These are phyloP conservation scores for Ammodytes marinus DNA, from an alignment of 2,113 vertebrate species.

Conservation along the genomic window DNA sequence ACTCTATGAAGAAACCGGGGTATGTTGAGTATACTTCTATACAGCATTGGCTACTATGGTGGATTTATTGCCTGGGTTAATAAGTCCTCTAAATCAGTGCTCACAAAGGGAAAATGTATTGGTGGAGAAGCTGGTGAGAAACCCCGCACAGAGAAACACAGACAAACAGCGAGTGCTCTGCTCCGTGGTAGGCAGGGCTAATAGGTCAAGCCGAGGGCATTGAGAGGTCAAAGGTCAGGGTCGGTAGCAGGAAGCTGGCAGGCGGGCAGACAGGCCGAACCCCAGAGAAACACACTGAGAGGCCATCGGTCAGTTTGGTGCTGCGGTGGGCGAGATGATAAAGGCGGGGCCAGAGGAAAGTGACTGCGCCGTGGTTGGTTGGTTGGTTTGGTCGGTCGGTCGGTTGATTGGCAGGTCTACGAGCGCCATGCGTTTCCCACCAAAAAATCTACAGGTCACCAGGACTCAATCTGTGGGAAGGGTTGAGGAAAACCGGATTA, in stretches of 20 bases:
- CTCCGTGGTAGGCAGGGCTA: slow-evolving; percentile 60
- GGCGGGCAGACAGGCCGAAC: slow-evolving; percentile 53
- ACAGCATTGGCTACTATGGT: slow-evolving; percentile 27
- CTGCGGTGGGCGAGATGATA: slow-evolving; percentile 79
- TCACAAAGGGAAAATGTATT: slow-evolving; percentile 16
- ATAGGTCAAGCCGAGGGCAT: slow-evolving; percentile 43
- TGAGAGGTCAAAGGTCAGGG: slow-evolving; percentile 62
- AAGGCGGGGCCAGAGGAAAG: slow-evolving; percentile 86
- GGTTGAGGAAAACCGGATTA: slow-evolving; percentile 39
- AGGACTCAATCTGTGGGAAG: slow-evolving; percentile 91
- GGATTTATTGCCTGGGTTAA: slow-evolving; percentile 41
- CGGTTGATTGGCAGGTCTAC: slow-evolving; percentile 69
- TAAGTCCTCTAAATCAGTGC: slow-evolving; percentile 35
- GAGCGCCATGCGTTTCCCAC: slow-evolving; percentile 86
- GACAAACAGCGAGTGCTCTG: slow-evolving; percentile 74
- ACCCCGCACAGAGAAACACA: slow-evolving; percentile 63
- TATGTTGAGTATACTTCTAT: slow-evolving; percentile 30
- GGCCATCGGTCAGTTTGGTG: slow-evolving; percentile 77
- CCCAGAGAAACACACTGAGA: slow-evolving; percentile 85
- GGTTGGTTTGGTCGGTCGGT: slow-evolving; percentile 87
- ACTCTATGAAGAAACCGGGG: slow-evolving; percentile 35
- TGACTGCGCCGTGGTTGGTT: slow-evolving; percentile 86
- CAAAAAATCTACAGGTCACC: slow-evolving; percentile 84
- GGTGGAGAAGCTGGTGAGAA: slow-evolving; percentile 46
- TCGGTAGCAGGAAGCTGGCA: slow-evolving; percentile 70